phyloP scores from a whole-genome alignment of 2,113 vertebrate species.

The Butastur rufipennis region DNA sequence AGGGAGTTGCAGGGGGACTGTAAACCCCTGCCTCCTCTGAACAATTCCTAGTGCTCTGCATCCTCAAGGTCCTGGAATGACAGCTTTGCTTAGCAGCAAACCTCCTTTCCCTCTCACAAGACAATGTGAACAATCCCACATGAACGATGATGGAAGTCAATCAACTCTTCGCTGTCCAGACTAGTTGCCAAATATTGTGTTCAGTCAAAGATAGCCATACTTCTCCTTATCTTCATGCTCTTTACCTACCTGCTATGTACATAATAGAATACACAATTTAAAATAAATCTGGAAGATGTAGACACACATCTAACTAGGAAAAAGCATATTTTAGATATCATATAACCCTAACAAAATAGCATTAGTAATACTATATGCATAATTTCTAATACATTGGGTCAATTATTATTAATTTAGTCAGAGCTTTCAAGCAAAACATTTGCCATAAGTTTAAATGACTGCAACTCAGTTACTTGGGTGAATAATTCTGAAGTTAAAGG shows the following conservation, averaged over 20 bases:
- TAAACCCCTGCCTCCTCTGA: accelerated
- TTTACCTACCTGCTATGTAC: background rate
- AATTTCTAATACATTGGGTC: background rate
- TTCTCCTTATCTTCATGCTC: background rate
- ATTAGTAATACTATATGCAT: background rate
- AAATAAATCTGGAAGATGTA: background rate
- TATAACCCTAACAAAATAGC: background rate
- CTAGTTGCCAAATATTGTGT: background rate
- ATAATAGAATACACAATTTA: background rate
- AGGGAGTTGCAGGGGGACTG: background rate
- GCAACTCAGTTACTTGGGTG: background rate
- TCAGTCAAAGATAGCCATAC: background rate
- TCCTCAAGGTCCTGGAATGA: background rate
- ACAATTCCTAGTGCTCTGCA: background rate
- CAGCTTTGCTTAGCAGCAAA: background rate
- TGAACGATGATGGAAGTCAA: background rate
- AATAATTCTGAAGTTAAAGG: background rate
- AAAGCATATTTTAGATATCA: background rate
- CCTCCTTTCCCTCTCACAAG: background rate
- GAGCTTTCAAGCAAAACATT: background rate
- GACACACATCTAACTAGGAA: background rate
- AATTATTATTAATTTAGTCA: background rate
- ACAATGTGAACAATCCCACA: background rate
- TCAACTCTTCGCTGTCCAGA: background rate
- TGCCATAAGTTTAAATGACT: background rate